Evolutionary conservation across 2,888 invertebrate genomes (phyloP).

Genomic region (Polydrusus tereticollis): DNA sequence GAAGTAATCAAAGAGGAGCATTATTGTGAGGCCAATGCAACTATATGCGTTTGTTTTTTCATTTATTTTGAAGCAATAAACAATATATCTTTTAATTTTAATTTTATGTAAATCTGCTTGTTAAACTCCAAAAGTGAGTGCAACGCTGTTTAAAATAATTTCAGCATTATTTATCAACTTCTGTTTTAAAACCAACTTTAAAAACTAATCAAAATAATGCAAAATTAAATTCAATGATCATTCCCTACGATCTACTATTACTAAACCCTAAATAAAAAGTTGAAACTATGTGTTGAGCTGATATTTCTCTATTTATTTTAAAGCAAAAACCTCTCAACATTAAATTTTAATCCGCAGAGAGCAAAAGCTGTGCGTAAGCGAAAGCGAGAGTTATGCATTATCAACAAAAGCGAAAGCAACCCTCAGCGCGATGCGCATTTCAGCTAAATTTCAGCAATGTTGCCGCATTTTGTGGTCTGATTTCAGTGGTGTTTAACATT

Average conservation of each 20-base stretch:
- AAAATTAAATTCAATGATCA: background rate
- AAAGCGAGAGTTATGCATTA: conserved; percentile 50
- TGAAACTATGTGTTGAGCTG: background rate
- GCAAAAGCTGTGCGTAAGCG: conserved; percentile 51
- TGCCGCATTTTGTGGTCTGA: conserved; percentile 24
- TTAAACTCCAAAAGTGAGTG: no score
- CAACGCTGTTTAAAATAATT: no score
- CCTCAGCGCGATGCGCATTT: conserved; percentile 42
- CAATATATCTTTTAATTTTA: no score
- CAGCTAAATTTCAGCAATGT: conserved; percentile 23
- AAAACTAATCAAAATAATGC: no score
- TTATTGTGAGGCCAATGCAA: no score
- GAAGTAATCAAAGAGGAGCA: no score
- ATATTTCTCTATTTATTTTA: conserved; percentile 1
- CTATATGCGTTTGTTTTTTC: no score
- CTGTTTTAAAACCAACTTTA: no score
- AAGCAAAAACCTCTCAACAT: conserved; percentile 11
- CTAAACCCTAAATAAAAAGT: background rate
- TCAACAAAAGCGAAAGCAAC: conserved; percentile 49
- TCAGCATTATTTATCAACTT: no score
- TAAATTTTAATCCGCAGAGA: conserved; percentile 44
- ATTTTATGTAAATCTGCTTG: no score
- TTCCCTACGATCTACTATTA: background rate
- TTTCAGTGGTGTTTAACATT: conserved; percentile 9
- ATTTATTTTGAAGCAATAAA: no score